Percentiles rank a stretch among this genome's conserved stretches.
These are phyloP conservation scores for Ormyrus pomaceus DNA, from an alignment of 2,888 invertebrate species.

Conservation along the genomic window DNA sequence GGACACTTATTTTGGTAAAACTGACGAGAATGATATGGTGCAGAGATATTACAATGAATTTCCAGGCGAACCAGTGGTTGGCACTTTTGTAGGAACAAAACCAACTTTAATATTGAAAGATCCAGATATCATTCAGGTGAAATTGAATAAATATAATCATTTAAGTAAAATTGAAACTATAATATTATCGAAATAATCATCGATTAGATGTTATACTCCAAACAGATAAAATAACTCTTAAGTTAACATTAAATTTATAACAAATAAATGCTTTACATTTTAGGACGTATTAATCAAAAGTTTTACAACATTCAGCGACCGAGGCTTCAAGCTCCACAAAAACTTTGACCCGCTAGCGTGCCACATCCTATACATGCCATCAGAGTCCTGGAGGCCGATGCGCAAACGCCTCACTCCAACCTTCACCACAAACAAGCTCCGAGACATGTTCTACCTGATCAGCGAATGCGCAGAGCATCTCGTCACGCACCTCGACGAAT, in stretches of 20 bases:
- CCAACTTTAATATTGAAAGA: constrained; percentile 72
- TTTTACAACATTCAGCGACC: constrained; percentile 68
- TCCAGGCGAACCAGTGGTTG: constrained; percentile 67
- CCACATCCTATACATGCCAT: constrained; percentile 73
- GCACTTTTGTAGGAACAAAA: constrained; percentile 68
- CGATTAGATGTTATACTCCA: no score
- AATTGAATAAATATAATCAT: no score
- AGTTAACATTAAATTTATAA: no score
- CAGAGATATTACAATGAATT: constrained; percentile 57
- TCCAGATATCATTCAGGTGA: constrained; percentile 69
- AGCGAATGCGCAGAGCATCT: constrained; percentile 69
- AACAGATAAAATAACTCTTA: no score
- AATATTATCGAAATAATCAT: no score
- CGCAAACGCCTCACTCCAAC: constrained; percentile 76
- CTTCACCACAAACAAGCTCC: constrained; percentile 77
- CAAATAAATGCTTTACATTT: no score
- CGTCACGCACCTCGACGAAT: no score
- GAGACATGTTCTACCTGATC: constrained; percentile 76
- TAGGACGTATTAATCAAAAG: constrained; percentile 73
- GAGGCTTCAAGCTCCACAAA: constrained; percentile 66
- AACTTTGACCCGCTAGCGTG: constrained; percentile 74
- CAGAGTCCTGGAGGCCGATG: constrained; percentile 76
- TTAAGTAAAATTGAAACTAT: no score
- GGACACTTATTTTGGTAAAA: constrained; percentile 44
- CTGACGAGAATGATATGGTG: constrained; percentile 24